Evolutionary conservation across 2,888 invertebrate species (phyloP).

Genomic region (Pristionchus maxplancki): DNA sequence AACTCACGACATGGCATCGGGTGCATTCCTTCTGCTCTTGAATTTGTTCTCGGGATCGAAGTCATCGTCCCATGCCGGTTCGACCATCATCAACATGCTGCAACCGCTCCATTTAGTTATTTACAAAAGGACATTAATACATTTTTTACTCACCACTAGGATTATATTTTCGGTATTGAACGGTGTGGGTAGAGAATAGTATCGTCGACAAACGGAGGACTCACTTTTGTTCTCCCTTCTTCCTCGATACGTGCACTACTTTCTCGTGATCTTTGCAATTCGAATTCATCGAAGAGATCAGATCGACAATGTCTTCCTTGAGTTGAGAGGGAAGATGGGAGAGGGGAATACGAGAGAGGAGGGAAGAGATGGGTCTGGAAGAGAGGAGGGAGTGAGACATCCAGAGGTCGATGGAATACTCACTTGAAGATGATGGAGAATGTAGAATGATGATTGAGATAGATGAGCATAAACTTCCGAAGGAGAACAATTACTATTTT

Average conservation of each 20-base stretch:
- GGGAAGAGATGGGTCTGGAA: slow-evolving; percentile 54
- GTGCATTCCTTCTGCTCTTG: slow-evolving; percentile 76
- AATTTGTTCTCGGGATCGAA: slow-evolving; percentile 85
- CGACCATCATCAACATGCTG: slow-evolving; percentile 74
- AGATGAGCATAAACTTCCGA: slow-evolving; percentile 55
- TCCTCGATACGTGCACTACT: slow-evolving; percentile 61
- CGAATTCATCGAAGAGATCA: slow-evolving; percentile 35
- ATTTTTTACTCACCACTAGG: no score
- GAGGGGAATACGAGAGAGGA: slow-evolving; percentile 55
- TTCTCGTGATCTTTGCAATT: slow-evolving; percentile 57
- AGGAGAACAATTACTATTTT: slow-evolving; percentile 51
- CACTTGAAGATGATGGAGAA: slow-evolving; percentile 64
- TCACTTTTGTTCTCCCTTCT: slow-evolving; percentile 62
- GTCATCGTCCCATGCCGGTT: slow-evolving; percentile 77
- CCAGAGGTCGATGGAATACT: neutral
- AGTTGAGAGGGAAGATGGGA: slow-evolving; percentile 55
- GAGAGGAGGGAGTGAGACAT: neutral
- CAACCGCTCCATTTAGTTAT: no score
- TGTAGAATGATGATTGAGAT: slow-evolving; percentile 58
- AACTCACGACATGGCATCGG: slow-evolving; percentile 22
- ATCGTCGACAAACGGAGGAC: no score
- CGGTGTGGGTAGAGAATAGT: no score
- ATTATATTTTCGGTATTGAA: no score
- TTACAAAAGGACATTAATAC: no score
- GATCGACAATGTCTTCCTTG: slow-evolving; percentile 41